Percentiles rank a stretch among this genome's conserved stretches.
phyloP scores from a whole-genome alignment of 2,888 invertebrate genomes.

The Charanyca ferruginea region DNA sequence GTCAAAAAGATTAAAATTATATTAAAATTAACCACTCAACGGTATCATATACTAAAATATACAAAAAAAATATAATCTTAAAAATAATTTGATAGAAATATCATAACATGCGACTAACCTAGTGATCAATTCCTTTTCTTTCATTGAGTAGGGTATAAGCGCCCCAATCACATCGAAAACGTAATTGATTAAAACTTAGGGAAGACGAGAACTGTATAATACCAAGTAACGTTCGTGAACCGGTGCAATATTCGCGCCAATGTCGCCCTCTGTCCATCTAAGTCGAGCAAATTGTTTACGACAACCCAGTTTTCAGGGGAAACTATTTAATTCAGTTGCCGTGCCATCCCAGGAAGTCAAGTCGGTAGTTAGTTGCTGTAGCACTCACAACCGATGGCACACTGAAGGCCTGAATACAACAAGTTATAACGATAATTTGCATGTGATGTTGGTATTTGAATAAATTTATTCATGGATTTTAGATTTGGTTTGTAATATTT shows the following conservation, averaged over 20 bases:
- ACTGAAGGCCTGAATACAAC: slow-evolving; percentile 50
- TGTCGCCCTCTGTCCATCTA: slow-evolving; percentile 68
- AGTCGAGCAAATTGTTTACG: slow-evolving; percentile 83
- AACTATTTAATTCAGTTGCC: slow-evolving; percentile 87
- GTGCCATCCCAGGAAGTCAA: slow-evolving; percentile 72
- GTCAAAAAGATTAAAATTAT: no score
- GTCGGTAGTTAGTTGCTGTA: slow-evolving; percentile 76
- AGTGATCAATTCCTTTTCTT: background rate
- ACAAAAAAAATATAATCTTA: no score
- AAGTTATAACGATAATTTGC: slow-evolving; percentile 51
- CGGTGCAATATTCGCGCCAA: slow-evolving; percentile 62
- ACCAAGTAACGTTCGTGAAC: slow-evolving; percentile 44
- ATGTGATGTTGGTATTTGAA: slow-evolving; percentile 29
- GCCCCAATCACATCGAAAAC: slow-evolving; percentile 48
- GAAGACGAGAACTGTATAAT: slow-evolving; percentile 49
- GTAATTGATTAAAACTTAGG: slow-evolving; percentile 55
- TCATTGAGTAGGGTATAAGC: slow-evolving; percentile 4
- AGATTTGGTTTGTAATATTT: slow-evolving; percentile 3
- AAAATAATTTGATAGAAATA: no score
- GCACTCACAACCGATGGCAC: slow-evolving; percentile 69
- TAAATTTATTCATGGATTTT: slow-evolving; percentile 14
- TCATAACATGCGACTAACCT: no score
- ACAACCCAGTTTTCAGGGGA: slow-evolving; percentile 82
- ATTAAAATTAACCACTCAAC: no score
- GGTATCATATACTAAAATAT: no score